Percentiles rank a stretch among this genome's conserved stretches.
Conservation (phyloP, 2,888 invertebrate genomes). For the Portevinia maculata region DNA sequence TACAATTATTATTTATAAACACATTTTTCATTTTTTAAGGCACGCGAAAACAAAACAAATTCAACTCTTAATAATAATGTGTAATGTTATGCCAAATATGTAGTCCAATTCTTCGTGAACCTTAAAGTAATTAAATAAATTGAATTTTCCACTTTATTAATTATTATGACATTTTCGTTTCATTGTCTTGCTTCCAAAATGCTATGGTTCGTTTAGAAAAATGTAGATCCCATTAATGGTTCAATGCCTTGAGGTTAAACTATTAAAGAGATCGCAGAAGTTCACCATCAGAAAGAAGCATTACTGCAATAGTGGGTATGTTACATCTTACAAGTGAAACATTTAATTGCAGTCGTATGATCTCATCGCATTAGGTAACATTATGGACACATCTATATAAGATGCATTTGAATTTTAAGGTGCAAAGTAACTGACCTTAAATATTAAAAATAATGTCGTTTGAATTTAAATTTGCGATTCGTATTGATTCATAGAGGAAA, state of each 20-base stretch:
- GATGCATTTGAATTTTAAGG: constrained; percentile 4
- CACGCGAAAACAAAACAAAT: not conserved
- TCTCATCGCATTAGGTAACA: constrained; percentile 37
- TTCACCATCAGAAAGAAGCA: constrained; percentile 18
- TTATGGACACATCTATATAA: constrained; percentile 13
- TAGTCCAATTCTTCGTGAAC: constrained; percentile 20
- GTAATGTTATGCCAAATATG: constrained; percentile 29
- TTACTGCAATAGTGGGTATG: constrained; percentile 48
- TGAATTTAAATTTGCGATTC: not conserved
- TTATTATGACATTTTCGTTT: constrained; percentile 34
- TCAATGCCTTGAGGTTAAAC: constrained; percentile 53
- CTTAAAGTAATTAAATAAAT: constrained; percentile 34
- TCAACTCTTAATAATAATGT: constrained; percentile 9
- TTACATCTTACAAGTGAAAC: constrained; percentile 29
- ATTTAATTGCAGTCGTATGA: constrained; percentile 28
- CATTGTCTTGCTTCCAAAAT: constrained; percentile 4
- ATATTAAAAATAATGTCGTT: not conserved
- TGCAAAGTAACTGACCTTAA: constrained; percentile 2
- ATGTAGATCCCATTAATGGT: constrained; percentile 47
- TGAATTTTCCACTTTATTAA: constrained; percentile 39
- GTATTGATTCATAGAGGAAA: not conserved
- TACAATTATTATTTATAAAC: not conserved
- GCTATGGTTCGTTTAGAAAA: constrained; percentile 41
- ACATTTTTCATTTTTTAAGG: not conserved
- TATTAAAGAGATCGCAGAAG: constrained; percentile 29